Conservation (phyloP, 2,797 vertebrate species). For the Acanthiza pusilla region DNA sequence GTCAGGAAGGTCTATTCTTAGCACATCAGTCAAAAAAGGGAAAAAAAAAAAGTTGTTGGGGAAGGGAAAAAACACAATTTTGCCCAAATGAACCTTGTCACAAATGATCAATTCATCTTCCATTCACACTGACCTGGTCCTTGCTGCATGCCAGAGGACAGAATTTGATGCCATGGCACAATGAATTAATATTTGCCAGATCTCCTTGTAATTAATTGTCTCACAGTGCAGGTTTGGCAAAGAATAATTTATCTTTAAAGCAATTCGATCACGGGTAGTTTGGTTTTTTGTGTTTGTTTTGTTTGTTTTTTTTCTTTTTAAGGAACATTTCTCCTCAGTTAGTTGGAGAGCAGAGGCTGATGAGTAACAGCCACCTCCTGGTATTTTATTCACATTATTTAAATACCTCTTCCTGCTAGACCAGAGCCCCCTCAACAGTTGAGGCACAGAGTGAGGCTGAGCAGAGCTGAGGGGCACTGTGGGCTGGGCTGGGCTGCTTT, state of each 20-base stretch:
- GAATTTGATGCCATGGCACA: background rate
- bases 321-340: background rate
- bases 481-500: background rate
- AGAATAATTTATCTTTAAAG: background rate
- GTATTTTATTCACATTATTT: background rate
- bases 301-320: background rate
- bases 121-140: slow-evolving; percentile 15
- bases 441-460: background rate
- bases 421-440: background rate
- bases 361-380: background rate
- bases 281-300: background rate
- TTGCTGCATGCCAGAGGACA: background rate
- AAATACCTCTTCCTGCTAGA: background rate
- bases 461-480: accelerated
- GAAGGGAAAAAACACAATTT: background rate
- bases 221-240: background rate
- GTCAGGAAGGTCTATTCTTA: slow-evolving; percentile 58
- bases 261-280: background rate
- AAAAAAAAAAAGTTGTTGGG: background rate
- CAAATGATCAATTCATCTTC: slow-evolving; percentile 40
- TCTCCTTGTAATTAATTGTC: slow-evolving; percentile 44
- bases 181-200: slow-evolving; percentile 16
- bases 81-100: slow-evolving; percentile 47
- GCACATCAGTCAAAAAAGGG: slow-evolving; percentile 25
- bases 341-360: background rate